Base-by-base conservation (phyloP, 2,888 invertebrate genomes). In the Platerodrilus igneus region DNA sequence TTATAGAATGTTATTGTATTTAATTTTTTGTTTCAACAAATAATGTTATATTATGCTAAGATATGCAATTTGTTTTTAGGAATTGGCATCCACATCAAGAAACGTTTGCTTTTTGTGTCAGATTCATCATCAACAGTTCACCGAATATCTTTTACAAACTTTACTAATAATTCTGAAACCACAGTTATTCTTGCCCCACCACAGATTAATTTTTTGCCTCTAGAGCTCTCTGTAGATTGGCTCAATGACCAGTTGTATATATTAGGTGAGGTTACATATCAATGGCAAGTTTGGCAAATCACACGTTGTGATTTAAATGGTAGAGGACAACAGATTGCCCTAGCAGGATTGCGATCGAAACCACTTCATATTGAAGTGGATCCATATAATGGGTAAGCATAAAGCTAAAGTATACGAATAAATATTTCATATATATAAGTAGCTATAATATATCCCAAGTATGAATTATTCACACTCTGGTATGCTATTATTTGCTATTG, bases 301-400 rank as follows among this genome's bases (percentile, higher is more conserved):
- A 76, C 81, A 35, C 73, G 85, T 31, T 87, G 86, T 58, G 79
- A 81, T 58, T 74, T 90, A 21, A 80, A 84, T 57, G 88, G 89
- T 0, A 75, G 74, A 50, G 77, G 79, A 37, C 71, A 84, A 45
- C 77, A 80, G 5, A 77, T 84, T 0, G 83, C 87, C 1, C 70
- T 83, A 41, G 79, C 82, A 7, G 83, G 83, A 0, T 74, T 91
- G 37, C 73, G 74, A 33, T 75, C 76, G 3, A 76, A 79, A 52
- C 86, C 92, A 0, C 75, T 78, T 37, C 86, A 89, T 57, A 78
- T 95, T 51, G 85, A 90, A 70, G 86, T 92, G 0, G 95, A 95
- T 71, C 90, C 95, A 18, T 83, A 87, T 57, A 94, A 94, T 64
- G 95, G 94, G 77, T 86, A 67, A 68, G 71, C 35, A n/a, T 11